These are phyloP conservation scores for Napeogenes sylphis DNA, from an alignment of 2,888 invertebrate genomes.

Conservation along the genomic window DNA sequence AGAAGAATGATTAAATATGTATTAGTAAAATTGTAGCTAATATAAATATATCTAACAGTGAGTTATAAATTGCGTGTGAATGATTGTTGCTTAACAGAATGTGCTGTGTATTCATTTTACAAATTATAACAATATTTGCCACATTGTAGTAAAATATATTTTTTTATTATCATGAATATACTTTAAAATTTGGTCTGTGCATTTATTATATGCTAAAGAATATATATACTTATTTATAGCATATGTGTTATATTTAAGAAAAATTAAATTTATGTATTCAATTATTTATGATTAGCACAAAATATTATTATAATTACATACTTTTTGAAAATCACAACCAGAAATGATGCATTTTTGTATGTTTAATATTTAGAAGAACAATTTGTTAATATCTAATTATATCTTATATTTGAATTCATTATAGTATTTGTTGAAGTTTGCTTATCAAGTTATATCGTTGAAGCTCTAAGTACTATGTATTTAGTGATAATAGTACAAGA, in stretches of 20 bases:
- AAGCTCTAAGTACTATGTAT: neutral
- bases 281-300: conserved; percentile 5
- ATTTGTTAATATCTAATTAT: neutral
- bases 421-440: neutral
- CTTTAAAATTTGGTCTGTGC: too few species aligned
- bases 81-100: conserved; percentile 1
- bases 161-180: too few species aligned
- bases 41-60: conserved; percentile 19
- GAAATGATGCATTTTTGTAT: neutral
- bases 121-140: neutral
- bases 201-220: too few species aligned
- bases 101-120: neutral
- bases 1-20: conserved; percentile 65
- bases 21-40: conserved; percentile 30
- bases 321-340: neutral
- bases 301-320: neutral
- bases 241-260: too few species aligned
- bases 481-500: neutral
- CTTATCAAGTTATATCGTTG: neutral
- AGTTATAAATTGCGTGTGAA: neutral
- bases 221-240: too few species aligned
- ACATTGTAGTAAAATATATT: too few species aligned
- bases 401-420: neutral
- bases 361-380: neutral
- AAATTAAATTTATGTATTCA: neutral